Conservation (phyloP, 2,797 vertebrate genomes). For the Leptatherina wallacei region DNA sequence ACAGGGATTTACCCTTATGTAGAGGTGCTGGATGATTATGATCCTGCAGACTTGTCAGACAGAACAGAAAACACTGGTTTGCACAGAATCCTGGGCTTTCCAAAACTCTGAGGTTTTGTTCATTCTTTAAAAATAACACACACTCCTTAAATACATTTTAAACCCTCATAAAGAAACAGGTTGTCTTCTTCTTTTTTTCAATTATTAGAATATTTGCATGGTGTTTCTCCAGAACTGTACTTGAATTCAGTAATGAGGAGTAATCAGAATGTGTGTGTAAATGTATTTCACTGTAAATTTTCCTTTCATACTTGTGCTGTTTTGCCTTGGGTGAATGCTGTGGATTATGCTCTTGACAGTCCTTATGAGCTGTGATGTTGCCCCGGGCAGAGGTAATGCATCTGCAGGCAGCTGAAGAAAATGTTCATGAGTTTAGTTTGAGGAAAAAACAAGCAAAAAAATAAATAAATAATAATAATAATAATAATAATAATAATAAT, state of each 20-base stretch:
- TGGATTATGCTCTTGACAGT: constrained; percentile 26
- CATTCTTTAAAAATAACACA: background rate
- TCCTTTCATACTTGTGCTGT: background rate
- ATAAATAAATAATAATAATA: no score
- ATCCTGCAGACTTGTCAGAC: constrained; percentile 1
- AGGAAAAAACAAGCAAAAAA: background rate
- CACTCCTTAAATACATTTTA: no score
- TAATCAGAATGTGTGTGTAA: no score
- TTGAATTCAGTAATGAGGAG: background rate
- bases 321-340: constrained; percentile 14
- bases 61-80: background rate
- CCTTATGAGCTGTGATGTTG: constrained; percentile 22
- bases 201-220: no score
- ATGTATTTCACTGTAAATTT: background rate
- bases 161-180: no score
- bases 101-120: background rate
- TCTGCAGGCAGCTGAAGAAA: constrained; percentile 18
- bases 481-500: no score
- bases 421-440: background rate
- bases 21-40: background rate
- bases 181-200: background rate
- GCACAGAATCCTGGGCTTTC: background rate
- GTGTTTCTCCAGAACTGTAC: no score
- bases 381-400: constrained; percentile 23
- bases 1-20: constrained; percentile 22